Percentiles rank a stretch among this genome's conserved stretches.
These are phyloP conservation scores for Doris montereyensis DNA, from an alignment of 2,888 invertebrate species.

Conservation along the genomic window DNA sequence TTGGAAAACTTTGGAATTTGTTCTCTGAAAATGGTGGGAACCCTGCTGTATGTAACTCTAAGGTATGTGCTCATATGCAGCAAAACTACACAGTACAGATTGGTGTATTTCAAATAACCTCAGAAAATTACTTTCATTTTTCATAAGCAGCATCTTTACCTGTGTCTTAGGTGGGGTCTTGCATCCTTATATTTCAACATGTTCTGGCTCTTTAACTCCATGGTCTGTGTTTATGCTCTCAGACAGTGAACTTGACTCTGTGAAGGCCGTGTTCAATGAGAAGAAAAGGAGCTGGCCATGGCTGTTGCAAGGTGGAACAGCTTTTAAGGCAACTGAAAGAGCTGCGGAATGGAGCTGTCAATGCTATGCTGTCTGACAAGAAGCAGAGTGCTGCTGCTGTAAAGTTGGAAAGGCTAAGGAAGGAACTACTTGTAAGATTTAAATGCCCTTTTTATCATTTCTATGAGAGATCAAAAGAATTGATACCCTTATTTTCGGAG, in stretches of 20 bases:
- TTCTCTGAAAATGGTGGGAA: too few species aligned
- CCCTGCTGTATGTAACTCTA: too few species aligned
- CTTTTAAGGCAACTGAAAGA: conserved; percentile 95
- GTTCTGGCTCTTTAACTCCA: background rate
- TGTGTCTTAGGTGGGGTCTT: too few species aligned
- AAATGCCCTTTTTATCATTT: too few species aligned
- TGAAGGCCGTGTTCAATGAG: conserved; percentile 95
- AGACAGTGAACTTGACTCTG: conserved; percentile 92
- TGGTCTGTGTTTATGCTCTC: conserved; percentile 28
- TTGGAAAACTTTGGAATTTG: too few species aligned
- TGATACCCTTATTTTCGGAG: too few species aligned
- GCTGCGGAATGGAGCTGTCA: conserved; percentile 74
- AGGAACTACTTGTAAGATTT: conserved; percentile 43
- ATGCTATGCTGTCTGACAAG: conserved; percentile 28
- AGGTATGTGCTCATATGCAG: too few species aligned
- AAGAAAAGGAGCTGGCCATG: conserved; percentile 95
- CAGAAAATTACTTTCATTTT: background rate
- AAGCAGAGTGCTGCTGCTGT: conserved; percentile 70
- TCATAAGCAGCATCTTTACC: background rate
- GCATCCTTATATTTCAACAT: background rate
- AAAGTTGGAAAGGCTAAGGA: conserved; percentile 91
- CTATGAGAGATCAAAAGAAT: too few species aligned
- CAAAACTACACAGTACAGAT: too few species aligned
- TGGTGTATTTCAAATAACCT: too few species aligned
- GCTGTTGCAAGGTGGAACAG: conserved; percentile 99